Evolutionary conservation across 2,797 vertebrate species (phyloP).

Genomic region (Sardinella longiceps): DNA sequence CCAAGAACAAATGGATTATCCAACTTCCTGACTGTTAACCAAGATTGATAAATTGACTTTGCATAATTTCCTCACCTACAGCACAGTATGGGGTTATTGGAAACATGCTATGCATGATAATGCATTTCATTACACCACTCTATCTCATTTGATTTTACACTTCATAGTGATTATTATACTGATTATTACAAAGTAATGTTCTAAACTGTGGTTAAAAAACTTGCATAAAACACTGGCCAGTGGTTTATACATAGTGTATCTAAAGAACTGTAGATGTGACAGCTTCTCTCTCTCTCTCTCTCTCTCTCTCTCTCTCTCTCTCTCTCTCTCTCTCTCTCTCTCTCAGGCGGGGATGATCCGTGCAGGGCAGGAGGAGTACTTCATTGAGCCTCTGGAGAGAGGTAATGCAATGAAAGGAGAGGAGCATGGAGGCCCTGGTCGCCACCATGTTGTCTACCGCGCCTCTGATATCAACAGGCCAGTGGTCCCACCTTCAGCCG

Average conservation of each 20-base stretch:
- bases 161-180: no score
- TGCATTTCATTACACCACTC: no score
- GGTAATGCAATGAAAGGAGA: conserved; percentile 57
- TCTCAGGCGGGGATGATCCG: conserved; percentile 90
- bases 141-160: no score
- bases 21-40: no score
- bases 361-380: conserved; percentile 87
- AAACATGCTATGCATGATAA: no score
- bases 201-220: no score
- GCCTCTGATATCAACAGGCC: conserved; percentile 77
- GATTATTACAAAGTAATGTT: no score
- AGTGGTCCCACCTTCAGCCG: conserved; percentile 51
- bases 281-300: conserved; percentile 8
- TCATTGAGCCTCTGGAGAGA: conserved; percentile 88
- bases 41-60: no score
- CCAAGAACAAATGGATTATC: background rate
- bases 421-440: conserved; percentile 67
- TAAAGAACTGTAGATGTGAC: background rate
- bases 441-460: conserved; percentile 86
- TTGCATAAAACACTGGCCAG: no score
- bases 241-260: no score
- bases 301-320: background rate
- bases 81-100: no score
- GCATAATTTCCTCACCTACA: no score
- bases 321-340: background rate